Evolutionary conservation across 2,797 vertebrate species (phyloP).

Genomic region (Eidolon dupreanum): DNA sequence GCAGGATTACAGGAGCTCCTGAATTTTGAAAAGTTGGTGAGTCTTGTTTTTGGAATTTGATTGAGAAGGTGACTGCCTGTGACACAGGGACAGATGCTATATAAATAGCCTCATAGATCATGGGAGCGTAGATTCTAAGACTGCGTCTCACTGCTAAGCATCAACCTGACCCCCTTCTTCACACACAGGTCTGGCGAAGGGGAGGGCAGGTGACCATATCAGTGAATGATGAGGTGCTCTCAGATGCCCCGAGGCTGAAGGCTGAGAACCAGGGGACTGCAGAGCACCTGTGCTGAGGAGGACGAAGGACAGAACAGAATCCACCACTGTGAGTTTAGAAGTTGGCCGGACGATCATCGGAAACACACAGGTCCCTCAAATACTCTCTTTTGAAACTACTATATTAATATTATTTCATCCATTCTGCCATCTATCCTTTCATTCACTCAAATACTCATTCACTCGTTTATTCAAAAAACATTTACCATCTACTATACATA

Average conservation of each 20-base stretch:
- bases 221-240: constrained; percentile 39
- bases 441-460: not conserved
- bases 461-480: not conserved
- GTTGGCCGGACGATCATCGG: not conserved
- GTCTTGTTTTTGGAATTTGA: constrained; percentile 12
- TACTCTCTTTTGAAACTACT: not conserved
- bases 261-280: not conserved
- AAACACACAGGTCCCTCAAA: not conserved
- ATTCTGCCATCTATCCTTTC: not conserved
- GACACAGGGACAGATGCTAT: not conserved
- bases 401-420: not conserved
- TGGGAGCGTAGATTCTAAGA: not conserved
- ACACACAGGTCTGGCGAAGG: not conserved
- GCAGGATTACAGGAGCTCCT: not conserved
- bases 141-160: not conserved
- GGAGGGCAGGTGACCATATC: not conserved
- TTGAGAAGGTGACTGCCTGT: not conserved
- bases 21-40: not conserved
- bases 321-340: not conserved
- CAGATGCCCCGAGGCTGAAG: constrained; percentile 4
- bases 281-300: not conserved
- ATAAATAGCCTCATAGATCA: not conserved
- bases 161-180: not conserved
- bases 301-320: not conserved
- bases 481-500: not conserved